A percentile compares a stretch with the other conserved stretches of the same genome.
Evolutionary conservation across 2,888 invertebrate genomes (phyloP).

Genomic region (Ceriagrion tenellum): DNA sequence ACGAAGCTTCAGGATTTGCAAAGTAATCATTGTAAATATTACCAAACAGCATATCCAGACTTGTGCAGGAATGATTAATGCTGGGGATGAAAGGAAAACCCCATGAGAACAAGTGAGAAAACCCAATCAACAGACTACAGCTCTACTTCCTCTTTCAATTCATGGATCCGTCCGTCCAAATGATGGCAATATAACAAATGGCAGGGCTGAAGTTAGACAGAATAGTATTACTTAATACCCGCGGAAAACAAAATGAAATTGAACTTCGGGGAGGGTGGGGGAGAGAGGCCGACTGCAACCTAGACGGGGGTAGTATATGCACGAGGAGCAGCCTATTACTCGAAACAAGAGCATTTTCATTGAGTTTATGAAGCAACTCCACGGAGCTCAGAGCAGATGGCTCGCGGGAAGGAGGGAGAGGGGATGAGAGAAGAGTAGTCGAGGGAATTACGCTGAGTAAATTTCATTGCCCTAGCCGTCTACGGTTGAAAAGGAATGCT

Average conservation of each 20-base stretch:
- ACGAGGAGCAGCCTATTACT: background rate
- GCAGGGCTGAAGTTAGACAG: background rate
- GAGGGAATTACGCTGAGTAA: constrained; percentile 26
- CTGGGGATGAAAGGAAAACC: background rate
- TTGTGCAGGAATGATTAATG: background rate
- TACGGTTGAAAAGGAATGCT: constrained; percentile 1
- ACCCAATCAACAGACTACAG: background rate
- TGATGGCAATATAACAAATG: background rate
- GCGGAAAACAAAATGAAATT: background rate
- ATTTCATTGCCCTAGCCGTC: background rate
- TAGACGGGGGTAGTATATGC: background rate
- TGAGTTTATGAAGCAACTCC: constrained; percentile 4
- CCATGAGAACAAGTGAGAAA: background rate
- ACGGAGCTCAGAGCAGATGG: background rate
- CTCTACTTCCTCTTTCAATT: background rate
- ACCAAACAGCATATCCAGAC: background rate
- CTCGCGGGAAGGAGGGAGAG: background rate
- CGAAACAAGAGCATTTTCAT: background rate
- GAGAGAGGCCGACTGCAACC: background rate
- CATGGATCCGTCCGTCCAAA: background rate
- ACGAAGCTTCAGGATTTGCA: no score
- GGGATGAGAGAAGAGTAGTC: no score
- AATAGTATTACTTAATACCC: background rate
- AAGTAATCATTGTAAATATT: background rate
- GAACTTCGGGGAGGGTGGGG: background rate